phyloP scores from a whole-genome alignment of 1,140 invertebrate genomes.

The Drosophila mauritiana region DNA sequence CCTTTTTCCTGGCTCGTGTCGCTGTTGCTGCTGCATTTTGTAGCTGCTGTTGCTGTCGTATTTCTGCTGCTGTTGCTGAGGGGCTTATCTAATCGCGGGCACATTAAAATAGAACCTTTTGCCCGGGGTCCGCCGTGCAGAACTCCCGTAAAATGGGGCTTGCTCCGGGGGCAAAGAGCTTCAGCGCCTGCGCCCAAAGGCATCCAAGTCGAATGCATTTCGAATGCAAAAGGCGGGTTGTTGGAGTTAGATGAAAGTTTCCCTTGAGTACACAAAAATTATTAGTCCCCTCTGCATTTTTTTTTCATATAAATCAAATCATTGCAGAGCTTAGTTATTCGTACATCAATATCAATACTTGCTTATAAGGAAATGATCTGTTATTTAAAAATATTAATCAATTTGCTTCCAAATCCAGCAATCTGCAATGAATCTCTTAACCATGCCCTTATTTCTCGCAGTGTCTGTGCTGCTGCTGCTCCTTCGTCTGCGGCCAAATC shows the following conservation, averaged over 20 bases:
- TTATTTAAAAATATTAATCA: too few relatives aligned
- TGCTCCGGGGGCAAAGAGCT: constrained; percentile 14
- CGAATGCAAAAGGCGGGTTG: constrained; percentile 24
- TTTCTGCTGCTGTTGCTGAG: constrained; percentile 8
- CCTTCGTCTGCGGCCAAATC: constrained; percentile 67
- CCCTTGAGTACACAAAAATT: constrained; percentile 12
- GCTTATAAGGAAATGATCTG: too few relatives aligned
- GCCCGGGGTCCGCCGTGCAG: constrained; percentile 7
- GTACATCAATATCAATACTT: too few relatives aligned
- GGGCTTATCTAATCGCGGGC: constrained; percentile 68
- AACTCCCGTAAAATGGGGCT: constrained; percentile 2
- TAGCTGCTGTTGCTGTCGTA: background rate
- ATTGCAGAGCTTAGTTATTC: too few relatives aligned
- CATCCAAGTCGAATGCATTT: constrained; percentile 56
- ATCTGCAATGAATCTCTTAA: too few relatives aligned
- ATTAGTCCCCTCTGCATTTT: too few relatives aligned
- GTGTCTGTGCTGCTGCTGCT: constrained; percentile 25
- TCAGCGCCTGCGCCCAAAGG: constrained; percentile 33
- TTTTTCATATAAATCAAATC: too few relatives aligned
- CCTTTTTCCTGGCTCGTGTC: background rate
- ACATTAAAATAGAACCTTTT: constrained; percentile 69
- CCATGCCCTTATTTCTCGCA: background rate
- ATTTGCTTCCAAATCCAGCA: too few relatives aligned
- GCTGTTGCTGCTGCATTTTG: background rate
- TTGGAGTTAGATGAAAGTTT: constrained; percentile 32